Evolutionary conservation across 2,113 vertebrate genomes (phyloP).

Genomic region (Motacilla tschutschensis): DNA sequence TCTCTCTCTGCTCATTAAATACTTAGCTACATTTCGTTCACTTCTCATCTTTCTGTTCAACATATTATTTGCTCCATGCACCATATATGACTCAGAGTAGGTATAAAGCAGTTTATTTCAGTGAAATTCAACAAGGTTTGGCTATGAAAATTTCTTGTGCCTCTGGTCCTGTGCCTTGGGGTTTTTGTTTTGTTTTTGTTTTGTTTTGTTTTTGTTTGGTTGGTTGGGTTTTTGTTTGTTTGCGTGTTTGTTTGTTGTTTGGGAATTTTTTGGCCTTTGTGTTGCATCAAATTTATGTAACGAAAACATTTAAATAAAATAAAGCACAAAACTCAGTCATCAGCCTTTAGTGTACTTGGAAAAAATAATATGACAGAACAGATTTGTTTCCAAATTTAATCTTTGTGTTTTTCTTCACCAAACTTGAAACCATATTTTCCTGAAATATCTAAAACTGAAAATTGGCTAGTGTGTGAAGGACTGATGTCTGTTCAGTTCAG

Average conservation of each 20-base stretch:
- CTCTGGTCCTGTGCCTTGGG: fast-evolving
- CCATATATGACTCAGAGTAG: background rate
- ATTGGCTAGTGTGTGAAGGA: background rate
- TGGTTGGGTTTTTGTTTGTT: background rate
- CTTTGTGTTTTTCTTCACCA: background rate
- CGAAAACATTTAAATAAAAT: background rate
- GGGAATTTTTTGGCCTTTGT: background rate
- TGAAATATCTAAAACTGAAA: background rate
- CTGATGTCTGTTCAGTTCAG: background rate
- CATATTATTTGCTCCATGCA: conserved; percentile 50
- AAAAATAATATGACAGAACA: background rate
- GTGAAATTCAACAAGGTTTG: background rate
- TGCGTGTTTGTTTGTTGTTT: fast-evolving
- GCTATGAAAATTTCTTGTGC: background rate
- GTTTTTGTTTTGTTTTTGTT: background rate
- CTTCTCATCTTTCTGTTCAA: conserved; percentile 50
- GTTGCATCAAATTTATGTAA: background rate
- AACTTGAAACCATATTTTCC: background rate
- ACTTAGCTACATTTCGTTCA: conserved; percentile 52
- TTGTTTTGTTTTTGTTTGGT: background rate
- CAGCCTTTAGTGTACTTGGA: background rate
- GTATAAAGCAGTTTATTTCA: background rate
- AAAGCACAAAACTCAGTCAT: background rate
- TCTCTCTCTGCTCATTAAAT: conserved; percentile 61
- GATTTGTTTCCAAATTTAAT: background rate